Conservation (phyloP, 2,797 vertebrate genomes). For the Poecilia gillii region DNA sequence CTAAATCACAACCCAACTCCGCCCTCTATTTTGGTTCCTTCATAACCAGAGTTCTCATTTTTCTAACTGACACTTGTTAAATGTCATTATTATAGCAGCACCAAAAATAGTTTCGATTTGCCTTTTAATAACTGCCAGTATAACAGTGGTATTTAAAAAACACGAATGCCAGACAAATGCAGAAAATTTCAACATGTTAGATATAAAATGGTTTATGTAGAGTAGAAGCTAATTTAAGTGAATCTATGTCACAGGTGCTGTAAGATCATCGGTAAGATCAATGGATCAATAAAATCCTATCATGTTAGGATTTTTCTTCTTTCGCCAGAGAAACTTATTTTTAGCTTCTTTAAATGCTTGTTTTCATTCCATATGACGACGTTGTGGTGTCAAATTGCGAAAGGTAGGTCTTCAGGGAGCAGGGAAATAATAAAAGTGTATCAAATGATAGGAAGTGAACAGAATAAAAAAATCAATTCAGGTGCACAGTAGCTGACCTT, state of each 20-base stretch:
- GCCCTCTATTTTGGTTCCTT: conserved; percentile 24
- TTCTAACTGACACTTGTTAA: conserved; percentile 26
- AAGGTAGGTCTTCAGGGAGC: neutral
- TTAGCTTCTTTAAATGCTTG: neutral
- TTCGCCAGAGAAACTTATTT: conserved; percentile 1
- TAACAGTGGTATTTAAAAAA: neutral
- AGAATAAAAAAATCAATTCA: conserved; percentile 8
- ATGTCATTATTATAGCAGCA: conserved; percentile 29
- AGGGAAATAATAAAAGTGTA: neutral
- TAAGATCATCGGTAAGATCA: conserved; percentile 21
- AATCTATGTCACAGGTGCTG: conserved; percentile 37
- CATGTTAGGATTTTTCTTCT: neutral
- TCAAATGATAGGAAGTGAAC: neutral
- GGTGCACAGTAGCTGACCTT: neutral
- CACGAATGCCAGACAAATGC: conserved; percentile 40
- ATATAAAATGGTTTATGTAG: conserved; percentile 46
- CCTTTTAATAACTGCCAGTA: neutral
- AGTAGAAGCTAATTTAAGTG: conserved; percentile 39
- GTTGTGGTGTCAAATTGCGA: neutral
- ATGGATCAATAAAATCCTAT: conserved; percentile 19
- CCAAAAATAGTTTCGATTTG: neutral
- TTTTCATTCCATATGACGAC: neutral
- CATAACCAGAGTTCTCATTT: conserved; percentile 40
- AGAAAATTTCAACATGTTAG: conserved; percentile 41
- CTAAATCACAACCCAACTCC: conserved; percentile 50